Conservation (phyloP, 1,140 invertebrate species). For the Whitmania pigra region DNA sequence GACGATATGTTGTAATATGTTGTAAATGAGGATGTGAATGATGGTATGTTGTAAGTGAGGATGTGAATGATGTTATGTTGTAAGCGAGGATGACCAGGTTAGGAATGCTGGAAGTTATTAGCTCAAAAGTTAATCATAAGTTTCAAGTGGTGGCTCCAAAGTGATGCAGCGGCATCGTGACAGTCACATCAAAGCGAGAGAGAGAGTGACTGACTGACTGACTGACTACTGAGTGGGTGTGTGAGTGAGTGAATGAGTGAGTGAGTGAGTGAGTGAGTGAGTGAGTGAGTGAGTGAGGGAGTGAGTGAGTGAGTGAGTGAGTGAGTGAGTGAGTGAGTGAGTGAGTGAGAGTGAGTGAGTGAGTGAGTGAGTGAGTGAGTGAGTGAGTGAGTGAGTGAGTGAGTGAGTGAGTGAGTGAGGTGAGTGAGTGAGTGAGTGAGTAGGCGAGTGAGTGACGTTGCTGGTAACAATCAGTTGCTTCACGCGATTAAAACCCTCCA, state of each 20-base stretch:
- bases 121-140: too few relatives aligned
- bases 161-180: conserved; percentile 22
- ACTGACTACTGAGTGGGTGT: conserved; percentile 20
- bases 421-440: conserved; percentile 26
- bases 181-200: conserved; percentile 15
- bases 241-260: conserved; percentile 22
- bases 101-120: too few relatives aligned
- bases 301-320: conserved; percentile 25
- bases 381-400: conserved; percentile 26
- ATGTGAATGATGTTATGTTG: too few relatives aligned
- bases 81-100: too few relatives aligned
- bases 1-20: too few relatives aligned
- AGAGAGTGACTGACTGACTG: conserved; percentile 22
- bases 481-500: not conserved
- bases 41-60: too few relatives aligned
- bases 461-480: not conserved
- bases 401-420: conserved; percentile 26
- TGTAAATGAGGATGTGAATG: too few relatives aligned
- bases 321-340: conserved; percentile 26
- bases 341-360: too few relatives aligned
- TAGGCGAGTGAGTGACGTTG: conserved; percentile 24
- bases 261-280: conserved; percentile 23
- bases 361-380: conserved; percentile 25
- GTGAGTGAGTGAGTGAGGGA: conserved; percentile 21
- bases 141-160: not conserved